Evolutionary conservation across 2,113 vertebrate genomes (phyloP).

Genomic region (Ceratotherium simum): DNA sequence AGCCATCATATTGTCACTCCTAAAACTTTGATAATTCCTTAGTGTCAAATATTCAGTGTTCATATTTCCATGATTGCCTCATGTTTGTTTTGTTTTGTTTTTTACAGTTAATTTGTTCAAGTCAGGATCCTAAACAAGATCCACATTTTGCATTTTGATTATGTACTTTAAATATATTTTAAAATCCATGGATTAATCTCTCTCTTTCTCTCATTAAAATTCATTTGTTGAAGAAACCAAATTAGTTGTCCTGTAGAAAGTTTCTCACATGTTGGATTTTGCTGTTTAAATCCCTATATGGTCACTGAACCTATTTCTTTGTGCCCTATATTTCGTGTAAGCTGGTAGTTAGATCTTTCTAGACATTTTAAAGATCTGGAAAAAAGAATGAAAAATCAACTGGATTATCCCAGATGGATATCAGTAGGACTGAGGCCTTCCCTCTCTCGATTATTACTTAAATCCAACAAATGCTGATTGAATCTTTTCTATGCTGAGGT

Average conservation of each 20-base stretch:
- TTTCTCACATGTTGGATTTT: not conserved
- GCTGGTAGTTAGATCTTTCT: not conserved
- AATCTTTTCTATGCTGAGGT: not conserved
- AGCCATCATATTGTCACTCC: not conserved
- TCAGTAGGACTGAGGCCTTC: not conserved
- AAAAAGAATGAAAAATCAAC: not conserved
- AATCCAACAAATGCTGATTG: not conserved
- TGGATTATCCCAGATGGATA: not conserved
- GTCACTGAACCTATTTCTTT: not conserved
- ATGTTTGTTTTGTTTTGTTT: not conserved
- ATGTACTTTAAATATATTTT: not conserved
- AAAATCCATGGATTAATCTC: not conserved
- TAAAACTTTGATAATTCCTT: not conserved
- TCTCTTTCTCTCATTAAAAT: not conserved
- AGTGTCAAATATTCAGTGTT: constrained; percentile 1
- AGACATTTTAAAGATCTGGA: not conserved
- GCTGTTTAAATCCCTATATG: not conserved
- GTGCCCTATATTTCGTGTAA: not conserved
- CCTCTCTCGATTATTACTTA: not conserved
- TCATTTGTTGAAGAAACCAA: not conserved
- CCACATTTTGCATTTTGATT: not conserved
- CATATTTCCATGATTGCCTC: not conserved
- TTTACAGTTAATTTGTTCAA: not conserved
- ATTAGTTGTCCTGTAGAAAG: not conserved
- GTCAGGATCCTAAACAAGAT: not conserved